Conservation (phyloP, 2,797 vertebrate genomes). For the Potorous gilbertii region DNA sequence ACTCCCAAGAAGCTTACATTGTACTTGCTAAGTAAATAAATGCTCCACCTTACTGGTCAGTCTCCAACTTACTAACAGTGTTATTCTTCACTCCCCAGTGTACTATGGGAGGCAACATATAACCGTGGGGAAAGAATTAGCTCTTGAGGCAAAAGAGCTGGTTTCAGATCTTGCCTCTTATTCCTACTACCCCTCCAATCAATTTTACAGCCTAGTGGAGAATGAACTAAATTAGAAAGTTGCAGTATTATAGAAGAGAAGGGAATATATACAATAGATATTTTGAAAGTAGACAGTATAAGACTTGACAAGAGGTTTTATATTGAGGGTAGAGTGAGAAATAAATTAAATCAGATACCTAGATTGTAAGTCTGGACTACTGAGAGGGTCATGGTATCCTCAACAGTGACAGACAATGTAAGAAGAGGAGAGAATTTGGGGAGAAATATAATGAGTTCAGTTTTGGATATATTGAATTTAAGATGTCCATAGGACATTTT, state of each 20-base stretch:
- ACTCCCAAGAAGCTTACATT: no score
- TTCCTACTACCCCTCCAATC: background rate
- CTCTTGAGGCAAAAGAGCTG: background rate
- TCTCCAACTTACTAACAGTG: no score
- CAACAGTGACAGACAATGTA: background rate
- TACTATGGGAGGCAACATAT: no score
- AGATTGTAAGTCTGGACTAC: background rate
- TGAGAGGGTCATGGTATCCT: background rate
- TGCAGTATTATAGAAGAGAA: background rate
- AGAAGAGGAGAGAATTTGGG: background rate
- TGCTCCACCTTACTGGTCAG: no score
- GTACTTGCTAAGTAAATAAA: no score
- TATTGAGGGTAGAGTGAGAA: background rate
- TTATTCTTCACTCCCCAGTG: background rate
- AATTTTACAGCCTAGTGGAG: background rate
- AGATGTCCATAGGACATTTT: background rate
- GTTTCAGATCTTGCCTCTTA: background rate
- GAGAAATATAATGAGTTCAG: background rate
- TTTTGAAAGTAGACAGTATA: background rate
- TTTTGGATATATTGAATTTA: background rate
- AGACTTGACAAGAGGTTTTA: background rate
- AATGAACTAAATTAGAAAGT: background rate
- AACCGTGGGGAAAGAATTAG: background rate
- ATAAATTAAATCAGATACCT: background rate
- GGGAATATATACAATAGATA: background rate